Conservation (phyloP, 2,113 vertebrate species). For the Maccullochella peelii region DNA sequence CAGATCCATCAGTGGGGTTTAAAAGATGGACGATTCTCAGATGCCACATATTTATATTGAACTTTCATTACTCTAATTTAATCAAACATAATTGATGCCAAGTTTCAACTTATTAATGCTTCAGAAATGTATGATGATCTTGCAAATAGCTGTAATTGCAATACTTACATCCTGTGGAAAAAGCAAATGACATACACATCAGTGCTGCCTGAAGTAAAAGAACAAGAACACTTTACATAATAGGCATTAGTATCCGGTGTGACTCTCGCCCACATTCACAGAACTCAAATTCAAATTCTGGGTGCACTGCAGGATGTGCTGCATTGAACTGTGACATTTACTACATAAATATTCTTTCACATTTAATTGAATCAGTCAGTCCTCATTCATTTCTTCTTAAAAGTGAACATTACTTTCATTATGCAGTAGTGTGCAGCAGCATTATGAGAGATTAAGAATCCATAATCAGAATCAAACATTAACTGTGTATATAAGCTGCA, state of each 20-base stretch:
- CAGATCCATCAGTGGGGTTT: background rate
- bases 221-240: background rate
- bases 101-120: background rate
- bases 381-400: background rate
- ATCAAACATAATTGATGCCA: background rate
- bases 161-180: background rate
- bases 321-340: background rate
- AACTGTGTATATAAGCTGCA: background rate
- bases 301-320: background rate
- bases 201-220: background rate
- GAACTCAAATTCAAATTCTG: background rate
- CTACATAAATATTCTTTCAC: background rate
- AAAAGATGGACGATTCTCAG: background rate
- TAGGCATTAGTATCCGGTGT: background rate
- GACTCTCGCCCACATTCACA: background rate
- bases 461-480: conserved; percentile 2
- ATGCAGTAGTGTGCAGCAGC: background rate
- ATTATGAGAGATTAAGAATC: background rate
- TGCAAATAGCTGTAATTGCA: background rate
- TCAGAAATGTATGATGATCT: background rate
- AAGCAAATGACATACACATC: background rate
- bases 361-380: background rate
- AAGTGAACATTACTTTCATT: background rate
- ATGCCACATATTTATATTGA: background rate
- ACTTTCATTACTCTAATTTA: background rate